These are phyloP conservation scores for Seriola quinqueradiata DNA, from an alignment of 2,113 vertebrate genomes.

Conservation along the genomic window DNA sequence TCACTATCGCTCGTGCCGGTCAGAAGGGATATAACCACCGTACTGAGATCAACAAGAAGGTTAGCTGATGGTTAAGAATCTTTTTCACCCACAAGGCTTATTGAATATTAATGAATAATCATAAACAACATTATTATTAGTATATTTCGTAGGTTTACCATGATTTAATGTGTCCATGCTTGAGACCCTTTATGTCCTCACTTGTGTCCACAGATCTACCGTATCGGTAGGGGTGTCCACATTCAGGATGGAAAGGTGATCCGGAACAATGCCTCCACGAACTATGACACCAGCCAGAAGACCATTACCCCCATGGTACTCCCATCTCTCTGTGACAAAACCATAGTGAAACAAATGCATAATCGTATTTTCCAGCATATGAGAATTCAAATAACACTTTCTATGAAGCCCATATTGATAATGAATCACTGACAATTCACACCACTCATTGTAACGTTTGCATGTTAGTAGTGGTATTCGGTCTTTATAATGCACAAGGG, in stretches of 20 bases:
- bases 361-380: not conserved
- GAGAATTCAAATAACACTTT: not conserved
- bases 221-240: slow-evolving; percentile 91
- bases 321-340: not conserved
- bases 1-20: slow-evolving; percentile 93
- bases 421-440: not conserved
- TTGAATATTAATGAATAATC: not conserved
- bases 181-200: not conserved
- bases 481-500: not conserved
- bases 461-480: no score
- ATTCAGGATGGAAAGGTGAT: slow-evolving; percentile 95
- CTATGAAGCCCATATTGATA: not conserved
- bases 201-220: slow-evolving; percentile 88
- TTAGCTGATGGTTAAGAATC: slow-evolving; percentile 36
- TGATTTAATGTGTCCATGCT: not conserved
- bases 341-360: not conserved
- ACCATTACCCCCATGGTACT: slow-evolving; percentile 94
- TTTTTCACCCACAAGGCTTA: not conserved
- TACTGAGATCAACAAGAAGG: slow-evolving; percentile 99
- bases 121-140: not conserved
- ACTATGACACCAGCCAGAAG: slow-evolving; percentile 94
- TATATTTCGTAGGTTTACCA: not conserved
- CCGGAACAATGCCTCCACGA: slow-evolving; percentile 94
- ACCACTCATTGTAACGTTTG: not conserved
- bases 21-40: slow-evolving; percentile 98